Base-by-base conservation (phyloP, 2,797 vertebrate species). In the Agapornis canus region DNA sequence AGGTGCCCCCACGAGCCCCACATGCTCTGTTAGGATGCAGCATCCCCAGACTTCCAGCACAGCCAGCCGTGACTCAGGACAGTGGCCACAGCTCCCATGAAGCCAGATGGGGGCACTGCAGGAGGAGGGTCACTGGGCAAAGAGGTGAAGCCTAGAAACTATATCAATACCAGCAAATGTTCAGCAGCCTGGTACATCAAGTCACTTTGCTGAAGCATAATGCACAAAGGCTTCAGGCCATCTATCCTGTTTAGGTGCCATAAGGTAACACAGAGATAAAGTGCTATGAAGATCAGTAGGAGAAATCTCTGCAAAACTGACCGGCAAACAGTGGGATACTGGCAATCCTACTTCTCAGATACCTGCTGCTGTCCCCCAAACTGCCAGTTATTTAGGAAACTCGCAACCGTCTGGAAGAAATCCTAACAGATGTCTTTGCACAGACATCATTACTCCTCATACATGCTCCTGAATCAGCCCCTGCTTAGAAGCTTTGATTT, bases 61-160 rank as follows among this genome's bases (percentile, higher is more conserved):
- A 72, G n/a, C 42, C 60, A 61, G 37, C 49, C 59, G 43, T 2
- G 4, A 59, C 26, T 47, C 60, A 35, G 66, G 32, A 10, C 72
- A 56, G 21, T 2, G 1, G 64, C 64, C 7, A 0, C 16, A 23
- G 42, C 15, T 37, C 29, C 52, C 2, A 0, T 3, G 11, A 61
- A 61, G 48, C 65, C 51, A 49, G 5, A 32, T 0, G 1, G 77
- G 64, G 26, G 17, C 37, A 10, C 42, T 2, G 1, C 1, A 2
- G 57, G 63, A 85, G 49, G 27, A 42, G 59, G 22, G 32, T 65
- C 7, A 0, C 27, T 47, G 39, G 15, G 3, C 5, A 1, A 13
- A 8, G 35, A 40, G 9, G 16, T 10, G 2, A 7, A 1, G 2
- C 75, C 59, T 22, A 20, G 82, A 42, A 79, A 14, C 14, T 18